phyloP scores from a whole-genome alignment of 2,888 invertebrate genomes.

The Exephanes ischioxanthus region DNA sequence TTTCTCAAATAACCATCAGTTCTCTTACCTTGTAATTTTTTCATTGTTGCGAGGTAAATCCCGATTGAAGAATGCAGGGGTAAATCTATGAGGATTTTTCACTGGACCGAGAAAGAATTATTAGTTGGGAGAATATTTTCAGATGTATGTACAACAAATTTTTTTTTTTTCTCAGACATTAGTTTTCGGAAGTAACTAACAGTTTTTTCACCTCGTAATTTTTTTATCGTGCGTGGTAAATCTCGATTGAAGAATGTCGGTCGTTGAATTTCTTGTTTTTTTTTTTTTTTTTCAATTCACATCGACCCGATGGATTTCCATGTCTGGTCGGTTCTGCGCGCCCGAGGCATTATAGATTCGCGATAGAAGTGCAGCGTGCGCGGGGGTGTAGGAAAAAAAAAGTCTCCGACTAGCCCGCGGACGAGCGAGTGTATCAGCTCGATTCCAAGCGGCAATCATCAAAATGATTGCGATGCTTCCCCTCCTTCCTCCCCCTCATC shows the following conservation, averaged over 20 bases:
- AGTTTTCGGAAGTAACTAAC: no score
- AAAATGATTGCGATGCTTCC: constrained; percentile 73
- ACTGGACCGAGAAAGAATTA: no score
- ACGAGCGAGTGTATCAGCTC: not conserved
- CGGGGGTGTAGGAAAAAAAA: not conserved
- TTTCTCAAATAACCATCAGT: no score
- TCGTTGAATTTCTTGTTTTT: not conserved
- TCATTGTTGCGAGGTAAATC: no score
- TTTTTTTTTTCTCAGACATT: not conserved
- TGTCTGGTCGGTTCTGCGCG: not conserved
- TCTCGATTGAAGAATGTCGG: not conserved
- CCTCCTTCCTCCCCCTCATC: constrained; percentile 40
- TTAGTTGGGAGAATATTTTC: no score
- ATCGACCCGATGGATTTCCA: not conserved
- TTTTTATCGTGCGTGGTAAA: no score
- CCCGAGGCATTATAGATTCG: constrained; percentile 2
- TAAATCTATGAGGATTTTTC: no score
- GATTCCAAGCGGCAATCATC: constrained; percentile 71
- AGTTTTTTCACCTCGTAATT: no score
- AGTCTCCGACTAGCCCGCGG: not conserved
- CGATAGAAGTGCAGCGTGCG: constrained; percentile 1
- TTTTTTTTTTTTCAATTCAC: not conserved
- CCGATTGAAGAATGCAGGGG: no score
- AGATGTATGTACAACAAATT: no score
- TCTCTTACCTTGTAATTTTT: no score